Evolutionary conservation across 2,888 invertebrate species (phyloP), one percentile per base, ranked within the genome.

Genomic region (Muschampia plurimacula): DNA sequence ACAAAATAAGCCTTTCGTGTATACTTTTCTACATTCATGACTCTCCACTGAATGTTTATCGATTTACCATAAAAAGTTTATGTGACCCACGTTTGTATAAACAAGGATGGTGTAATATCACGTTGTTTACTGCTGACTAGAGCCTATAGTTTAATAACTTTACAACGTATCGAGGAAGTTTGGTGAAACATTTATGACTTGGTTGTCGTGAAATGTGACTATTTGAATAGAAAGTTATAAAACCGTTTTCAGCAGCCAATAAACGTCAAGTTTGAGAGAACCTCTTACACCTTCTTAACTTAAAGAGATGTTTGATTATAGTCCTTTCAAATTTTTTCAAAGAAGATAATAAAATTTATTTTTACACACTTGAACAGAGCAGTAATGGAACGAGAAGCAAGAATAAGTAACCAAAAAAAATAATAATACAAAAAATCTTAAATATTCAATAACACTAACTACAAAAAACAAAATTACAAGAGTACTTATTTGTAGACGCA

Each of bases 11-110:
- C 69, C 67, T 65, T 73, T 59, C 70, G 70, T 67, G 67, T 70
- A 67, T 67, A 70, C 44, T 67, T 65, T 62, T 44, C 55, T 28
- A 57, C 28, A 57, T 64, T 49, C 67, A 70, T 59, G 55, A 60
- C 52, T 57, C 52, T 64, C 36, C 66, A 36, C 66, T 57, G 46
- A 52, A 73, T 71, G 69, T 69, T 72, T 76, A 85, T 84, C 82
- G 83, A 85, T 86, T 83, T 78, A 75, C 80, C 77, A 80, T 86
- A 85, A 86, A 86, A 81, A 75, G 73, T 81, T 82, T 80, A 81
- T 77, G 75, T 67, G 66, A 73, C 74, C 71, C 72, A 74, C 81
- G 78, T 80, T 81, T 82, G 81, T 81, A 81, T 80, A 66, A 71
- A 62, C 72, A 81, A 82, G 79, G 79, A 80, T 75, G 76, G 74